Conservation (phyloP, 2,888 invertebrate species). For the Polyommatus icarus region DNA sequence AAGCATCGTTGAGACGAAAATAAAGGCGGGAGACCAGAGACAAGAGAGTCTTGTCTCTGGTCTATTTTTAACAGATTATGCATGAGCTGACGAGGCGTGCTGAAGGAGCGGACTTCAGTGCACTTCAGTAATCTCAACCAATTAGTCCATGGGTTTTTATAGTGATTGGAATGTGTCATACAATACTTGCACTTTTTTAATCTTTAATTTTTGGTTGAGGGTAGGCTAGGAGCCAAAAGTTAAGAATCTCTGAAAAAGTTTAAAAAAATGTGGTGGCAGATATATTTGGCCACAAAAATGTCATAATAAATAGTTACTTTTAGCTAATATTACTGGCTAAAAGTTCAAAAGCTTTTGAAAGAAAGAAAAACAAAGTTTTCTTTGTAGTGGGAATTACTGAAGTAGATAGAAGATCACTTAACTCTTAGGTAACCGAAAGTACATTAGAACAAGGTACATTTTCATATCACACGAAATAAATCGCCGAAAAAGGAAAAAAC, state of each 20-base stretch:
- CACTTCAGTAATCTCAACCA: constrained; percentile 42
- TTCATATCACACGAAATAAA: neutral
- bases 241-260: no score
- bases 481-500: neutral
- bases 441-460: neutral
- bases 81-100: constrained; percentile 54
- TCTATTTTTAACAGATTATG: constrained; percentile 75
- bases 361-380: neutral
- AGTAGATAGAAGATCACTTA: no score
- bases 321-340: no score
- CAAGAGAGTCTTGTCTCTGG: constrained; percentile 46
- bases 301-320: no score
- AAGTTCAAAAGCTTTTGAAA: no score
- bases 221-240: no score
- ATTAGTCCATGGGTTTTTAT: constrained; percentile 24
- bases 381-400: neutral
- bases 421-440: neutral
- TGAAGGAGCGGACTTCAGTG: constrained; percentile 42
- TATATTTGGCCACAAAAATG: no score
- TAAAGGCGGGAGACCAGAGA: constrained; percentile 48
- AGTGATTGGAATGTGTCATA: neutral
- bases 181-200: neutral
- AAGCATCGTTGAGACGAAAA: constrained; percentile 53
- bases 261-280: no score
- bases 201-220: neutral